phyloP scores from a whole-genome alignment of 2,113 vertebrate genomes.

The Lonchura striata region DNA sequence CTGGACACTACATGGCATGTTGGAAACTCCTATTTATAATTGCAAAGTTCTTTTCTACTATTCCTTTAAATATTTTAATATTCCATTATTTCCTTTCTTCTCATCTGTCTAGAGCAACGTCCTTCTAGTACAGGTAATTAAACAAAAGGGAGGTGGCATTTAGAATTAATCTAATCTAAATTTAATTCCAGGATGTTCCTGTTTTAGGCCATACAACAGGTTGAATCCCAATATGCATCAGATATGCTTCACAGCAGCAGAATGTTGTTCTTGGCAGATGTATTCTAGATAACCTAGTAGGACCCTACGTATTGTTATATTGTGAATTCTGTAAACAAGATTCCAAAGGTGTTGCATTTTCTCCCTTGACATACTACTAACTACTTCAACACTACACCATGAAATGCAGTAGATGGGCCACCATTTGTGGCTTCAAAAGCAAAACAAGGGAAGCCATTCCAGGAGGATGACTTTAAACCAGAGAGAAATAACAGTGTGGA shows the following conservation, averaged over 20 bases:
- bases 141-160: not conserved
- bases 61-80: not conserved
- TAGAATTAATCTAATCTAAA: not conserved
- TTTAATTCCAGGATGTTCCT: slow-evolving; percentile 15
- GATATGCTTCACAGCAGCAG: not conserved
- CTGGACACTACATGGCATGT: not conserved
- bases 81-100: not conserved
- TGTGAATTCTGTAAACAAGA: not conserved
- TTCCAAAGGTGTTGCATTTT: not conserved
- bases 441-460: not conserved
- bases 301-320: not conserved
- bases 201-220: not conserved
- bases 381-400: not conserved
- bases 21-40: not conserved
- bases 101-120: not conserved
- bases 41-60: not conserved
- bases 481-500: not conserved
- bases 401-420: not conserved
- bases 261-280: not conserved
- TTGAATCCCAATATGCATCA: not conserved
- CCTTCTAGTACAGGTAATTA: not conserved
- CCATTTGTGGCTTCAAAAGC: not conserved
- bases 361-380: not conserved
- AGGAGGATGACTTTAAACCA: not conserved
- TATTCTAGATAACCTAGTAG: not conserved